Evolutionary conservation across 2,888 invertebrate species (phyloP), one percentile per base, ranked within the genome.

Genomic region (Hesperia comma): DNA sequence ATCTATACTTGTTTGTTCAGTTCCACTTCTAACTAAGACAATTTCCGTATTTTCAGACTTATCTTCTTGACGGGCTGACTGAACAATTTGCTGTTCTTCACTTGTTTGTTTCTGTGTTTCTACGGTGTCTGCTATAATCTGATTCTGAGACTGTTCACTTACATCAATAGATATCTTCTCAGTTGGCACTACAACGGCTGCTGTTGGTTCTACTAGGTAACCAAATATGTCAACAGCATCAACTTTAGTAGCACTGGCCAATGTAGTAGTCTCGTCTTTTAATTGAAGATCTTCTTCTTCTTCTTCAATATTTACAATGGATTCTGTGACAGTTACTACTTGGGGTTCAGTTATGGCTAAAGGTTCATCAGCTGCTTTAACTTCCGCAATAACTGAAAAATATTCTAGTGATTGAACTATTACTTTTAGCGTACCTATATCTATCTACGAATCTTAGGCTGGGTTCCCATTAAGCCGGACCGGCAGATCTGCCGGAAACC

Each of bases 291-390:
- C n/a, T 33, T 60, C 54, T 19, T 7, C n/a, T 33, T 60, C 54
- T 19, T 12, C 17, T 54, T 64, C 53, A 26, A 6, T 26, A 33
- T 17, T 41, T 15, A 21, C 21, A 41, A 66, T 32, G 19, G 62
- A 43, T 60, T 66, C 60, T 7, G 26, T 19, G 6, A 51, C 43
- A 60, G 33, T 7, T 32, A 53, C 21, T 32, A 33, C 21, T 63
- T 70, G 68, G 8, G 69, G 57, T 72, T 75, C 74, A 40, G 74
- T 74, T 6, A 69, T 68, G 10, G 70, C 63, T 37, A 54, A 57
- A 49, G 64, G 19, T 14, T 67, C 61, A 32, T 67, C 70, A 10
- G 61, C 69, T 21, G 63, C 63, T 58, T 60, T 33, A 15, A 68
- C 69, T 51, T 72, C 74, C 21, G 69, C 53, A 46, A 61, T 62